phyloP scores from a whole-genome alignment of 2,113 vertebrate genomes.

The Dryoscopus gambensis region DNA sequence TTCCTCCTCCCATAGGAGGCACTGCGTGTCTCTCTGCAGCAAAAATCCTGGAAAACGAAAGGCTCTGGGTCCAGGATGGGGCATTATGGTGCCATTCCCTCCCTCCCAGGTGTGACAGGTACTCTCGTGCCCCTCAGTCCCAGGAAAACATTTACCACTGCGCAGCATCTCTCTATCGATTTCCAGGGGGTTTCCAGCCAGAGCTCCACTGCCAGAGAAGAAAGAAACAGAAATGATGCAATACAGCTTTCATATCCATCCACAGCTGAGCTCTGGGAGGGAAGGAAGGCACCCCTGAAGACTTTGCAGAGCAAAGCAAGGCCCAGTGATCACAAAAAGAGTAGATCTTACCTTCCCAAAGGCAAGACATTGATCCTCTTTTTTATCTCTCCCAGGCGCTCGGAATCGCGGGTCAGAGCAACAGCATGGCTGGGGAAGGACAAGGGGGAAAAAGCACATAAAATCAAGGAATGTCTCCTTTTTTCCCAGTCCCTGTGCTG shows the following conservation, averaged over 20 bases:
- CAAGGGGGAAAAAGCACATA: background rate
- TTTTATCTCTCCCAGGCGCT: background rate
- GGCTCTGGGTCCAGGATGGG: background rate
- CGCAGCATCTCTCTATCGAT: constrained; percentile 86
- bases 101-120: background rate
- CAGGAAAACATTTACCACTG: constrained; percentile 70
- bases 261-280: background rate
- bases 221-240: background rate
- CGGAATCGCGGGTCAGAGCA: background rate
- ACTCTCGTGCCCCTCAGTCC: background rate
- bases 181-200: constrained; percentile 87
- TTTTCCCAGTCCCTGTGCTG: background rate
- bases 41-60: background rate
- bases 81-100: background rate
- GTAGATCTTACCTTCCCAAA: background rate
- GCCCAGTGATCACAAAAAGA: too few species aligned
- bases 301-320: background rate
- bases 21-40: background rate
- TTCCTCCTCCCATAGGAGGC: background rate
- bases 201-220: constrained; percentile 80
- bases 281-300: background rate
- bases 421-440: constrained; percentile 49
- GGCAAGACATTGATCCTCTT: background rate
- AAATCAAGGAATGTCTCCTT: background rate
- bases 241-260: too few species aligned